phyloP scores from a whole-genome alignment of 2,113 vertebrate species.

The Macrotis lagotis region DNA sequence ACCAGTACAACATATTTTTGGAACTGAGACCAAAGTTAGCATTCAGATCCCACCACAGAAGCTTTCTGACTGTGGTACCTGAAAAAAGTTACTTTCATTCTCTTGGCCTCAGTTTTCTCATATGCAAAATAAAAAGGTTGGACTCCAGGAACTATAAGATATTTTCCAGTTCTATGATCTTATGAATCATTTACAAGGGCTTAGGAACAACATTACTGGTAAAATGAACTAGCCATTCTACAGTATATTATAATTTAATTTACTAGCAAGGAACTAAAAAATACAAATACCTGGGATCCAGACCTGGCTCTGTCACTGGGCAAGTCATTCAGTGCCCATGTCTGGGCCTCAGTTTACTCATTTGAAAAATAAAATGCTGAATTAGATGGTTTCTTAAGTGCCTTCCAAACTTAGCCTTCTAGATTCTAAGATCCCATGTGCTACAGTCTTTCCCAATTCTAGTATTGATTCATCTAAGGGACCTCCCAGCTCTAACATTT shows the following conservation, averaged over 20 bases:
- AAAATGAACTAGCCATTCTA: neutral
- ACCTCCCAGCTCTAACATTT: too few species aligned
- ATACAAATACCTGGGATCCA: neutral
- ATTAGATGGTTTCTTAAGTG: neutral
- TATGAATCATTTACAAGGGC: neutral
- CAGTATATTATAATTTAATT: neutral
- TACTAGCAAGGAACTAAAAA: neutral
- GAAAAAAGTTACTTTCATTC: neutral
- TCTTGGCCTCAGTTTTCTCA: neutral
- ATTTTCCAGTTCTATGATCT: neutral
- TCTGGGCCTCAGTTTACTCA: neutral
- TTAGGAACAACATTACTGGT: neutral
- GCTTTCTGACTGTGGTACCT: neutral
- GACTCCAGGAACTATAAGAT: neutral
- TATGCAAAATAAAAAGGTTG: neutral
- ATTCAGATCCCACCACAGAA: neutral
- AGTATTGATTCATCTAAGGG: too few species aligned
- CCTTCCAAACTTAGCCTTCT: neutral
- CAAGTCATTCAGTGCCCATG: neutral
- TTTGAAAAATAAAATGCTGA: neutral
- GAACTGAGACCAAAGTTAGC: neutral
- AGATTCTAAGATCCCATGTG: neutral
- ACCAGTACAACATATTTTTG: too few species aligned
- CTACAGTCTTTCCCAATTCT: neutral
- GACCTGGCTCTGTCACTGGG: neutral